Base-by-base conservation (phyloP, 1,140 invertebrate species). In the Nixonia krombeini region DNA sequence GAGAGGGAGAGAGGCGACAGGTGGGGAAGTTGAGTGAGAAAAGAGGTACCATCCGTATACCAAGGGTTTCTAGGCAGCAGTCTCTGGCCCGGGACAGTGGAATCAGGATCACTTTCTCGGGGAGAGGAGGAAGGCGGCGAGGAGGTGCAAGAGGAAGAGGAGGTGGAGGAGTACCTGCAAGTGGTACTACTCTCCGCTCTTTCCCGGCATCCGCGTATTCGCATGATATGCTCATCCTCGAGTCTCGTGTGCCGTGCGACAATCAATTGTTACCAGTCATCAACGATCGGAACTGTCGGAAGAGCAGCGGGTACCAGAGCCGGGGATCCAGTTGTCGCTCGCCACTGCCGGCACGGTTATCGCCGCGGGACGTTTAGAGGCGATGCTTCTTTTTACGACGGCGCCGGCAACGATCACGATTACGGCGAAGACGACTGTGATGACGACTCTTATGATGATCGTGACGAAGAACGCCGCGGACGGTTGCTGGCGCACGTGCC, bases 51-150 rank as follows among this genome's bases (percentile, higher is more conserved):
- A 63, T 78, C 76, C 72, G 78, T 79, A 79, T 58, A 66, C 70
- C 73, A 73, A 80, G 78, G 78, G 72, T 80, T 78, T 81, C 78
- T 68, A 79, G 79, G 77, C 76, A 77, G 70, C 75, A 81, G 79
- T 81, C 78, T 80, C 79, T 76, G 79, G 79, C 79, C 79, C 79
- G 79, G 78, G 79, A 80, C 79, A 70, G 66, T 45, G 63, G 57
- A 68, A 74, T 65, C 72, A 72, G 73, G 70, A 75, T 67, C 73
- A 66, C 51, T 53, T 62, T 75, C 72, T 72, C 35, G 50, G 62
- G 26, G 25, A 38, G 17, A 61, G 26, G 25, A 38, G 17, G 33
- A 38, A 42, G 25, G 35, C 65, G 17, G 26, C 6, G 42, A 10
- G 7, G 21, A 21, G 21, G 21, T 3, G 21, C 6, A 21, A 21